phyloP scores from a whole-genome alignment of 2,797 vertebrate species.

The Mormyrus hasselquistii region DNA sequence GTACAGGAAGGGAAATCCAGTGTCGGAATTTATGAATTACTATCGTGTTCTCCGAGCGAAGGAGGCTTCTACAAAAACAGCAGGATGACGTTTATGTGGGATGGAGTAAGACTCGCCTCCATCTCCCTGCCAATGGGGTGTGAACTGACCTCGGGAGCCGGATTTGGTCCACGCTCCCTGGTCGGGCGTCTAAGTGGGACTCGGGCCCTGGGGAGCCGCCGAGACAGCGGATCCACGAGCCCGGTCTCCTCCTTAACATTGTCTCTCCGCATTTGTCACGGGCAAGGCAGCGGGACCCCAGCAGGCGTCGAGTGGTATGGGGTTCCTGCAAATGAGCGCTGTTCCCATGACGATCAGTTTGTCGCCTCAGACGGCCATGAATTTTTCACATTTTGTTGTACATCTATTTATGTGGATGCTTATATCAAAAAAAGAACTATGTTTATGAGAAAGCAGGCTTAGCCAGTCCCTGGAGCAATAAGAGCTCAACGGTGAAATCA shows the following conservation, averaged over 20 bases:
- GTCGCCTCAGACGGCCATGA: slow-evolving; percentile 31
- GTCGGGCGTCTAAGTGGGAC: background rate
- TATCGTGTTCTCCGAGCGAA: background rate
- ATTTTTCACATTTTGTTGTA: slow-evolving; percentile 33
- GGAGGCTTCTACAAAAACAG: background rate
- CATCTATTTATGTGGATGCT: slow-evolving; percentile 21
- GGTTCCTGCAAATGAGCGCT: slow-evolving; percentile 29
- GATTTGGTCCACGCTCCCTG: background rate
- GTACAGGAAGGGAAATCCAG: slow-evolving; percentile 32
- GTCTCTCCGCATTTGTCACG: slow-evolving; percentile 60
- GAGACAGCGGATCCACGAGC: slow-evolving; percentile 46
- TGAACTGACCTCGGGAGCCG: background rate
- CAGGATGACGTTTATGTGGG: background rate
- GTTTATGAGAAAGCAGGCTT: background rate
- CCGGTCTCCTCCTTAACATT: slow-evolving; percentile 54
- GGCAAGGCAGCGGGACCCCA: slow-evolving; percentile 34
- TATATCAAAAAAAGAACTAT: background rate
- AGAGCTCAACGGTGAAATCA: background rate
- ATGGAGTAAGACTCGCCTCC: background rate
- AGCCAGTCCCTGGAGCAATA: background rate
- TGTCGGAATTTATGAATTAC: background rate
- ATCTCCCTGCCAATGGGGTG: background rate
- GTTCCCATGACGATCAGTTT: slow-evolving; percentile 44
- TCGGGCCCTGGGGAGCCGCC: background rate
- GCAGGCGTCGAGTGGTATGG: slow-evolving; percentile 33